Base-by-base conservation (phyloP, 2,113 vertebrate species). In the Apistogramma diplotaenia region DNA sequence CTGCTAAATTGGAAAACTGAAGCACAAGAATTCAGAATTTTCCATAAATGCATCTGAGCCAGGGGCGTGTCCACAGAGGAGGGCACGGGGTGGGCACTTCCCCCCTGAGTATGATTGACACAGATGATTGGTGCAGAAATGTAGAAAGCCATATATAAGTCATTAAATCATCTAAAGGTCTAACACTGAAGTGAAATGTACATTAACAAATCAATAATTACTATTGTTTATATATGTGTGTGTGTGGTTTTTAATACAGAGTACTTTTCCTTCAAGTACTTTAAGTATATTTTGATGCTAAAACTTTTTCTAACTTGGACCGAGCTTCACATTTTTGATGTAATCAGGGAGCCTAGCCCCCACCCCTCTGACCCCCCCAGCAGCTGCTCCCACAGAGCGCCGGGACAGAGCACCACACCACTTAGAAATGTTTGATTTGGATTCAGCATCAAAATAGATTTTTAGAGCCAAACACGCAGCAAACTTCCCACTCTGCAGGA, bases 341-440 rank as follows among this genome's bases (percentile, higher is more conserved):
- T 27, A 19, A 12, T 67, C 16, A 19, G 23, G 5, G 21, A 46
- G 3, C 61, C 18, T 18, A 11, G 37, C 10, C 37, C 43, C 61
- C 43, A 37, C 25, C 25, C 37, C 43, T 8, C 46, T 5, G 1
- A 87, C 62, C 35, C 55, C 13, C 53, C 1, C 43, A 21, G 70
- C 25, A 76, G 37, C 76, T 53, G 18, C 43, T 70, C 51, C 31
- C 65, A 12, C 43, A 31, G 15, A 31, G 65, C 29, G 43, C 3
- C 27, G 25, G 65, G 43, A 70, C 43, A 74, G 23, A 76, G 57
- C 29, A 23, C 59, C 9, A 19, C 72, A 86, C 29, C 6, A 72
- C 72, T 76, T 79, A 61, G 72, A 40, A 55, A 79, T 65, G 21
- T 79, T 75, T 59, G 23, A 65, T 78, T 80, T 78, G 56, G 23